A percentile compares a stretch with the other conserved stretches of the same genome.
phyloP scores from a whole-genome alignment of 2,888 invertebrate genomes.

The Ceraclea dissimilis region DNA sequence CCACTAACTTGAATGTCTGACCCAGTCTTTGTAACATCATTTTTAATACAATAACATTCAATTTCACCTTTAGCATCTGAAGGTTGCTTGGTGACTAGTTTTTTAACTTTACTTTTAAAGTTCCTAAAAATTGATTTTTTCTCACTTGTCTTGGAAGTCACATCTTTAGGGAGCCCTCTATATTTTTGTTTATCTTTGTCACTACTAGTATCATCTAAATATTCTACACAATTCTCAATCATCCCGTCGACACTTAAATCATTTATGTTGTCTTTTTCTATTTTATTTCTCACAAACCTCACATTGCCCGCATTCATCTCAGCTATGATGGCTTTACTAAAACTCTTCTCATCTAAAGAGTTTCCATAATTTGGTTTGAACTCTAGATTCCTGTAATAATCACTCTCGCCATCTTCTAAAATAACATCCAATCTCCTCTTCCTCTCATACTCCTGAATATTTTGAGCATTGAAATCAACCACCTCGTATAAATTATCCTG shows the following conservation, averaged over 20 bases:
- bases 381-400: conserved; percentile 43
- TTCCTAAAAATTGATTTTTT: conserved; percentile 43
- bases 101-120: conserved; percentile 35
- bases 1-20: conserved; percentile 40
- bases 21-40: conserved; percentile 39
- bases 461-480: conserved; percentile 28
- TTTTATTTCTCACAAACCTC: conserved; percentile 19
- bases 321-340: conserved; percentile 16
- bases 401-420: conserved; percentile 45
- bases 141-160: conserved; percentile 28
- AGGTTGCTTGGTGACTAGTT: conserved; percentile 31
- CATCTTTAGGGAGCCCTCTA: too few relatives aligned
- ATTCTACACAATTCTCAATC: conserved; percentile 33
- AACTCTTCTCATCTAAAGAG: conserved; percentile 5
- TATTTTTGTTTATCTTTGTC: conserved; percentile 5
- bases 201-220: conserved; percentile 21
- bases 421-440: conserved; percentile 41
- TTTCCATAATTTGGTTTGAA: conserved; percentile 28
- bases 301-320: conserved; percentile 22
- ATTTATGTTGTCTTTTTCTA: neutral
- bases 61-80: conserved; percentile 31
- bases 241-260: conserved; percentile 24
- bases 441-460: conserved; percentile 29
- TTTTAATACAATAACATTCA: conserved; percentile 42
- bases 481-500: conserved; percentile 29